Evolutionary conservation across 2,113 vertebrate genomes (phyloP), one percentile per base, ranked within the genome.

Genomic region (Mesoclemmys tuberculata): DNA sequence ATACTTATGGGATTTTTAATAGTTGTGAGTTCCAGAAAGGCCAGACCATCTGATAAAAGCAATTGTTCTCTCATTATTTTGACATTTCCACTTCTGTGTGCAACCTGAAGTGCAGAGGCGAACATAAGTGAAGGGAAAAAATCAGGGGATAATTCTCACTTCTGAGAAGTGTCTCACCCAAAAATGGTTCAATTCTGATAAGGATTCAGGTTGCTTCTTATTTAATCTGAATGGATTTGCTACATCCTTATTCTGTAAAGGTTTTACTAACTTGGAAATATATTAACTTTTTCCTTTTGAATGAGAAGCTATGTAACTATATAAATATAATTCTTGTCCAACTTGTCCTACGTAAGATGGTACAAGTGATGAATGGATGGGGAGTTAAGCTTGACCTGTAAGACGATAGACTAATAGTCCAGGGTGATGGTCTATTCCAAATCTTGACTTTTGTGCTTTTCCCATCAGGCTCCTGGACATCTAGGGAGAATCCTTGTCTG

Each of bases 401-500:
- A 88, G 10, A 85, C 77, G n/a, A 26, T 26, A 3, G 19, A 85
- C 29, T 84, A 89, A 26, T 64, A 84, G 48, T 55, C 52, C 2
- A 2, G 46, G 29, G 12, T 31, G 8, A 27, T 46, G 16, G 14
- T 51, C 80, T 88, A 52, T 51, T 31, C 77, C 89, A 58, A 71
- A 95, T 83, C 90, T 95, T 84, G 31, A 94, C 49, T 52, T 75
- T 90, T 91, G 51, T 49, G 77, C 87, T 94, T 98, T 97, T 93
- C 93, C 90, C 93, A 79, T 5, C 3, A 81, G 88, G n/a, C 84
- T 98, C 95, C 92, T 49, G 94, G 58, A 80, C 91, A 92, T 92
- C 91, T 88, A 84, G 35, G 75, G 97, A 95, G 90, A 96, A 95
- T 96, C 89, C 82, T 85, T 95, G 92, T 93, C 90, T 87, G 95